Base-by-base conservation (phyloP, 30 jellyfish, hydroid and myxozoan species). In the Cassiopea andromeda region DNA sequence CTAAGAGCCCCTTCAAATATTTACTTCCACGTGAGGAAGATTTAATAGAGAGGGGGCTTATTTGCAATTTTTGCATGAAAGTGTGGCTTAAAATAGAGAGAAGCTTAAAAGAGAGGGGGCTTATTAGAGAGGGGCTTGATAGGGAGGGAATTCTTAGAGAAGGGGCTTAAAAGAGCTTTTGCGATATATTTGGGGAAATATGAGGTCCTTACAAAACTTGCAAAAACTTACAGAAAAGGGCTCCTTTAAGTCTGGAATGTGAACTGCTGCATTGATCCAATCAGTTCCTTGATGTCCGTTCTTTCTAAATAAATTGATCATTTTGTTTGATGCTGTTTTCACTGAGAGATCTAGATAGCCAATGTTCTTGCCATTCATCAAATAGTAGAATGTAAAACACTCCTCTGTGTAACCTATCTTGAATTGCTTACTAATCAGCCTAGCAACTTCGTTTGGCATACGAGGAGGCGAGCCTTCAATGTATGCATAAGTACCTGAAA, bases 261-360 rank as follows among this genome's bases (percentile, higher is more conserved):
- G 64, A 27, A 86, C 93, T 60, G 92, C 98, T 12, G 95, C 98
- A 70, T 74, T 84, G 17, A 57, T 50, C 98, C 98, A 92, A 45
- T 86, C 90, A 46, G 89, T 83, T 70, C 98, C 98, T 86, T 92
- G 98, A 81, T 92, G 98, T 15, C 92, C 93, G 68, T 84, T 87
- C 67, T 83, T 85, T 60, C 89, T 85, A 88, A 94, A 92, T 57
- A 73, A 75, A 68, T 57, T 82, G 48, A 66, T 78, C 57, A 87
- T 75, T 66, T 87, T 70, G 57, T 66, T 66, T 18, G 94, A 75
- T 43, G 54, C 59, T 43, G 94, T 75, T 87, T 87, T 87, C 50
- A 87, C 66, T 12, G 79, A 87, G 44, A 85, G 75, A 76, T 84
- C 95, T 59, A 92, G 49, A 66, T 85, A 92, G 27, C 93, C 95